Base-by-base conservation (phyloP, 2,888 invertebrate genomes). In the Neelides folsomi region DNA sequence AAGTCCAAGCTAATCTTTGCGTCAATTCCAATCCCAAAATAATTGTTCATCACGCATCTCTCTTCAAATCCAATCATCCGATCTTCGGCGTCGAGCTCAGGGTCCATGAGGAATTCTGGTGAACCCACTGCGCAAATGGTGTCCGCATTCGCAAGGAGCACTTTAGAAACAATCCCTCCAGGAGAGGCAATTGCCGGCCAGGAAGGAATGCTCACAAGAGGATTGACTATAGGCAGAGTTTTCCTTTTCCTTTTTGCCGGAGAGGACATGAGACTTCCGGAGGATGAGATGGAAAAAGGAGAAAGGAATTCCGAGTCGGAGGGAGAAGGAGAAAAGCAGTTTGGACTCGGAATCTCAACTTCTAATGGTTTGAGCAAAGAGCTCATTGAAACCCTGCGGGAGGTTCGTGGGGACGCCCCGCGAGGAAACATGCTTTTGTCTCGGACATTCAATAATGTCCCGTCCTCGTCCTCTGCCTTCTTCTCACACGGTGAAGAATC, bases 21-120 rank as follows among this genome's bases (percentile, higher is more conserved):
- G 73, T 97, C 95, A 57, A 97, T 87, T 1, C 95, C 95, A 66
- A 97, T 95, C 0, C 95, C 95, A 69, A 95, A 95, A 70, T 97
- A 97, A 70, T 97, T 97, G 72, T 95, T 97, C 95, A 97, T 95
- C 1, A 94, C 93, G 66, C 90, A 90, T 63, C 85, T 82, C 71
- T 97, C 95, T 66, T 85, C 85, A 70, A 74, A 76, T 19, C 62
- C 63, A 16, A 60, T 57, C 64, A 62, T 63, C 13, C 58, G 49
- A 39, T 59, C 56, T 36, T 62, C 62, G n/a, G 54, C 51, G 38
- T 59, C 62, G 18, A 58, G 46, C 67, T 89, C 89, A 0, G 87
- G 86, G 69, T 92, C 92, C 83, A 93, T 88, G 10, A 94, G 73
- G 27, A 27, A 27, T 7, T 27, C 27, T 0, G 94, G 92, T 55